Conservation (phyloP, 2,888 invertebrate species). For the Hydriomena furcata region DNA sequence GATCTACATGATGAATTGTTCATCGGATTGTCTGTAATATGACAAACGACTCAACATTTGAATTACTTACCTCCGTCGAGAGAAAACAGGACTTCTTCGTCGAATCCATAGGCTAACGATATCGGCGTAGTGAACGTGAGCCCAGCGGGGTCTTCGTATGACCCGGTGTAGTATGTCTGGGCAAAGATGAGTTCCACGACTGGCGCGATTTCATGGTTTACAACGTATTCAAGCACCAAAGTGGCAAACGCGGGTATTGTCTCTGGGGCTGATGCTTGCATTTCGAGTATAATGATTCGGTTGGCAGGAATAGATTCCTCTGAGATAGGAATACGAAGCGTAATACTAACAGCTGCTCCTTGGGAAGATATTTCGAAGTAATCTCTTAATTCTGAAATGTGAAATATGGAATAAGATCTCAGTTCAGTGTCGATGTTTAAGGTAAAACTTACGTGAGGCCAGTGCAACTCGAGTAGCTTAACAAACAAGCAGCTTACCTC, state of each 20-base stretch:
- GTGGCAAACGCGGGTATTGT: conserved; percentile 20
- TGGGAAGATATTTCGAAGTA: conserved; percentile 22
- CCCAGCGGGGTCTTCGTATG: conserved; percentile 28
- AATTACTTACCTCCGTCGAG: conserved; percentile 42
- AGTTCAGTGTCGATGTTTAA: no score
- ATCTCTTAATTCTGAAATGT: conserved; percentile 25
- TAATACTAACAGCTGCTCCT: conserved; percentile 21
- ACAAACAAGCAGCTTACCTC: conserved; percentile 8
- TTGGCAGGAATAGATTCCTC: conserved; percentile 32
- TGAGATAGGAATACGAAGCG: conserved; percentile 15
- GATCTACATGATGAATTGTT: no score
- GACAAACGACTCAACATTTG: no score
- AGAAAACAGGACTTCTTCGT: conserved; percentile 38
- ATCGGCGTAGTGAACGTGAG: conserved; percentile 30
- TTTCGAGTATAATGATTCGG: conserved; percentile 22
- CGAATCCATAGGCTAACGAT: conserved; percentile 35
- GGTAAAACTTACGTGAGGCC: no score
- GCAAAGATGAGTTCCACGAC: conserved; percentile 35
- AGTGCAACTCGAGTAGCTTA: no score
- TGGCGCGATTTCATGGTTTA: not conserved
- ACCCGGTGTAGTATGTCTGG: conserved; percentile 40
- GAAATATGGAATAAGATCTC: no score
- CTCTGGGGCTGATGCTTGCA: conserved; percentile 15
- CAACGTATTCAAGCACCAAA: conserved; percentile 13
- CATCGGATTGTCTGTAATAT: no score